These are phyloP conservation scores for Ips typographus DNA, from an alignment of 1,140 invertebrate genomes.

Conservation along the genomic window DNA sequence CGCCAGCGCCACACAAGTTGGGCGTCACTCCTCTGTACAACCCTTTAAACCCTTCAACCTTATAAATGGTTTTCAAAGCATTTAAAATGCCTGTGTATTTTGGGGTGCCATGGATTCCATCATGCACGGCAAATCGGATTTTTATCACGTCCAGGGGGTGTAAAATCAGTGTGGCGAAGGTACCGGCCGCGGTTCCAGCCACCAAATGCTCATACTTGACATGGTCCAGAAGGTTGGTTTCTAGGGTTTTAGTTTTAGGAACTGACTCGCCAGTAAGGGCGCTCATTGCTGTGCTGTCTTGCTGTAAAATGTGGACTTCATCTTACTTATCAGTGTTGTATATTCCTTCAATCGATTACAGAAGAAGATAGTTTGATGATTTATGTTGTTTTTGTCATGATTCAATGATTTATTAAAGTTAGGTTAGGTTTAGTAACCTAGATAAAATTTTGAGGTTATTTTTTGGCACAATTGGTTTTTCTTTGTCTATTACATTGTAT, in stretches of 20 bases:
- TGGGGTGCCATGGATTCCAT: slow-evolving; percentile 78
- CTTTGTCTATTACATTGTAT: too few relatives aligned
- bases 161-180: slow-evolving; percentile 84
- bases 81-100: slow-evolving; percentile 84
- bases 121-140: slow-evolving; percentile 95
- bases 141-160: slow-evolving; percentile 96
- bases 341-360: too few relatives aligned
- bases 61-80: slow-evolving; percentile 83
- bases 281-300: slow-evolving; percentile 18
- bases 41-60: slow-evolving; percentile 83
- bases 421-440: too few relatives aligned
- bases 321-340: too few relatives aligned
- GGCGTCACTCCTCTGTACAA: slow-evolving; percentile 93
- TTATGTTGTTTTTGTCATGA: too few relatives aligned
- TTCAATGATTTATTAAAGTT: too few relatives aligned
- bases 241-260: slow-evolving; percentile 5
- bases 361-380: too few relatives aligned
- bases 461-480: too few relatives aligned
- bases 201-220: slow-evolving; percentile 91
- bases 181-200: slow-evolving; percentile 91
- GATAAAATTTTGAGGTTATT: too few relatives aligned
- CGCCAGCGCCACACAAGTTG: slow-evolving; percentile 94
- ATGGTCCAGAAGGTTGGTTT: slow-evolving; percentile 60
- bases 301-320: too few relatives aligned
- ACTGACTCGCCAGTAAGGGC: slow-evolving; percentile 12